These are phyloP conservation scores for Tupaia chinensis DNA, from an alignment of 2,113 vertebrate genomes.

Conservation along the genomic window DNA sequence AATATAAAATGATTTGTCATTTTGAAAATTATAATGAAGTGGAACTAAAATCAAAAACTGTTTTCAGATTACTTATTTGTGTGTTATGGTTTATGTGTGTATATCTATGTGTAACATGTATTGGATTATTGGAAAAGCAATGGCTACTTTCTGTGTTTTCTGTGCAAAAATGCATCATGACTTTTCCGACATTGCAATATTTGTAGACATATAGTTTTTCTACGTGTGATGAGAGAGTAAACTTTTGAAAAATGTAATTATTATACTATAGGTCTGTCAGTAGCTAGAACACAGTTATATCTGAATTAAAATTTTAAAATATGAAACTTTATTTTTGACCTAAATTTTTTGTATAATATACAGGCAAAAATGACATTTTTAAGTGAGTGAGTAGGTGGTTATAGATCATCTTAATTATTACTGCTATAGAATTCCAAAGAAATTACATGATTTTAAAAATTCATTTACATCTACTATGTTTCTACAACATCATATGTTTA, in stretches of 20 bases:
- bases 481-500: constrained; percentile 70
- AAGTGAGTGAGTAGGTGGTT: not conserved
- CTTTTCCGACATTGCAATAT: not conserved
- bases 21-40: constrained; percentile 41
- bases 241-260: not conserved
- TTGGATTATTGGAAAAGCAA: too few species aligned
- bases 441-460: constrained; percentile 71
- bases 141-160: too few species aligned
- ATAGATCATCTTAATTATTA: constrained; percentile 4
- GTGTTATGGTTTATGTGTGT: not conserved
- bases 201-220: not conserved
- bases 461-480: constrained; percentile 76
- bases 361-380: not conserved
- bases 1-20: constrained; percentile 21
- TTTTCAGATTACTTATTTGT: not conserved
- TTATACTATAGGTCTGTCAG: not conserved
- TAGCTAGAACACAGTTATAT: not conserved
- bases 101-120: not conserved
- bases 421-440: constrained; percentile 45
- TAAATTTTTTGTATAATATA: not conserved
- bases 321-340: constrained; percentile 38
- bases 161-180: too few species aligned
- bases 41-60: not conserved
- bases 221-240: constrained; percentile 28
- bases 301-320: constrained; percentile 18